Evolutionary conservation across 2,888 invertebrate species (phyloP), one percentile per base, ranked within the genome.

Genomic region (Polietes domitor): DNA sequence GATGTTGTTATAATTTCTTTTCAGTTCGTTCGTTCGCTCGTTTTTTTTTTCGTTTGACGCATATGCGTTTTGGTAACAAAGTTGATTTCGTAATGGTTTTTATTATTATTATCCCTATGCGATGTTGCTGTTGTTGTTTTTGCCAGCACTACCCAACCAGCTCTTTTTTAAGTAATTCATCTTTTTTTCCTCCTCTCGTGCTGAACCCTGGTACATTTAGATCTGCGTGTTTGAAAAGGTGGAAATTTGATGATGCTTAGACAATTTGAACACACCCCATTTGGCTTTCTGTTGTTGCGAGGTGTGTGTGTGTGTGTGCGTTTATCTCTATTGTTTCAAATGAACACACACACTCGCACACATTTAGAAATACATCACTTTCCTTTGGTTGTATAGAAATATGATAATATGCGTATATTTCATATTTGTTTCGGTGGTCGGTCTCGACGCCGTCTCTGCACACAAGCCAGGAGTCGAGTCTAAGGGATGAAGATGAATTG

Each of bases 401-500:
- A 89, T 89, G 90, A 89, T 89, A 90, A 89, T 89, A 88, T 87
- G 88, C 85, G 86, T 86, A 83, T 82, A 78, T 84, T 84, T 84
- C 84, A 84, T 84, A 84, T 84, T 84, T 79, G 84, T 75, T 82
- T 71, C 85, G 82, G 82, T 82, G 82, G 85, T 85, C 81, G 5
- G 47, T n/a, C 47, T 47, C 26, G 26, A 58, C 12, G 82, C 65
- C 65, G 68, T 63, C 65, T n/a, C 26, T 17, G 26, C 5, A 17
- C 9, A 21, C 37, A 24, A 7, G 10, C 15, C 26, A 5, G 63
- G 28, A 43, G 43, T 26, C 65, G 55, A n/a, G 63, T 58, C 85
- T 89, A 88, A 87, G 89, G 89, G 90, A 89, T 89, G 89, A 91
- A 89, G 90, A 90, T 89, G 89, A 89, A 90, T 89, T 89, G 89